These are phyloP conservation scores for Cardiocondyla obscurior DNA, from an alignment of 1,140 invertebrate genomes.

Conservation along the genomic window DNA sequence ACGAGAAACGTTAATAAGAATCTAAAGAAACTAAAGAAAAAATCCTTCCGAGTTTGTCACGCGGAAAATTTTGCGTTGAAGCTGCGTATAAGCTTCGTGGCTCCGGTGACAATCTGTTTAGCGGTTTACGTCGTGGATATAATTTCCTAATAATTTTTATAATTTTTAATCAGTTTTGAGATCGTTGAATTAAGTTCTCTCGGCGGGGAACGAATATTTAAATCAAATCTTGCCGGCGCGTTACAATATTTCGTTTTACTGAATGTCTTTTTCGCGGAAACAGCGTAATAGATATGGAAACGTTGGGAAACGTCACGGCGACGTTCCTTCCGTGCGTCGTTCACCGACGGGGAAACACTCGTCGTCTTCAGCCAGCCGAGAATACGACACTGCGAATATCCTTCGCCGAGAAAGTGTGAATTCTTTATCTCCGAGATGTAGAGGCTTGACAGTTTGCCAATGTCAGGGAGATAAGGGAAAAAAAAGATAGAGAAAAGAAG, in stretches of 20 bases:
- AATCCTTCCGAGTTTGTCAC: no score
- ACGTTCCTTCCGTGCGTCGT: slow-evolving; percentile 40
- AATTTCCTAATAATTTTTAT: no score
- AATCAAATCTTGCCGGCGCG: neutral
- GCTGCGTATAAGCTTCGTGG: no score
- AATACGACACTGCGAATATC: slow-evolving; percentile 50
- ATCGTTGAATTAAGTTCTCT: neutral
- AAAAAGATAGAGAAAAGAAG: neutral
- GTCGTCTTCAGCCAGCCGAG: slow-evolving; percentile 43
- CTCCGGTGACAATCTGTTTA: no score
- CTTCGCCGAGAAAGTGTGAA: slow-evolving; percentile 51
- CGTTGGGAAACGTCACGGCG: slow-evolving; percentile 27
- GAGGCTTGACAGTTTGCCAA: slow-evolving; percentile 55
- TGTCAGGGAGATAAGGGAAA: slow-evolving; percentile 33
- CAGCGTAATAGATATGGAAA: slow-evolving; percentile 20
- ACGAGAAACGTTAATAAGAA: no score
- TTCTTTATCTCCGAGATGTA: slow-evolving; percentile 51
- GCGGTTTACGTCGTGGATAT: no score
- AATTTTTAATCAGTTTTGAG: neutral
- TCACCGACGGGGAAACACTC: slow-evolving; percentile 45
- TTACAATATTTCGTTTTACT: slow-evolving; percentile 6
- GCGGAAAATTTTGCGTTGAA: no score
- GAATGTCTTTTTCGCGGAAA: neutral
- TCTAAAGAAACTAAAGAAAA: no score
- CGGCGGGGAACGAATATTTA: neutral